Percentiles rank a stretch among this genome's conserved stretches.
These are phyloP conservation scores for Steinernema hermaphroditum DNA, from an alignment of 2,888 invertebrate genomes.

Conservation along the genomic window DNA sequence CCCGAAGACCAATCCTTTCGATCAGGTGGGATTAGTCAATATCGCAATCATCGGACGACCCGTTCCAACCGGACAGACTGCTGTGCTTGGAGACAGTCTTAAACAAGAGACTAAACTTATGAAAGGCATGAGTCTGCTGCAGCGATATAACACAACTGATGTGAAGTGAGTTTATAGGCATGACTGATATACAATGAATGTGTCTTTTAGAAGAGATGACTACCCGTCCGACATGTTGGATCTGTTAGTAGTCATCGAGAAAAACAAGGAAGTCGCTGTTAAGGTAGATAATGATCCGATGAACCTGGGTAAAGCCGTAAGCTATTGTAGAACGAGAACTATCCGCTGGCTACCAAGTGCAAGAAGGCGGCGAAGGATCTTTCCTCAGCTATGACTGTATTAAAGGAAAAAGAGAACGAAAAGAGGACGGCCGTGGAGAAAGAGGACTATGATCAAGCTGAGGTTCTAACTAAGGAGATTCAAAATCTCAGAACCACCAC, in stretches of 20 bases:
- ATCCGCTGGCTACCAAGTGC: constrained; percentile 37
- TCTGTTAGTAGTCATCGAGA: background rate
- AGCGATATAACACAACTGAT: background rate
- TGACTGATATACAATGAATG: background rate
- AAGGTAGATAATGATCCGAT: background rate
- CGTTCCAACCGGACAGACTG: background rate
- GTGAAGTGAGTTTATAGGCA: background rate
- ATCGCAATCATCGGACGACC: constrained; percentile 35
- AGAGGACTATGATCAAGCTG: constrained; percentile 57
- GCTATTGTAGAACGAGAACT: constrained; percentile 37
- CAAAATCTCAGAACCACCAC: constrained; percentile 40
- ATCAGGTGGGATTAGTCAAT: constrained; percentile 37
- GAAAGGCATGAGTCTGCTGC: constrained; percentile 22
- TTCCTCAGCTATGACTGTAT: constrained; percentile 29
- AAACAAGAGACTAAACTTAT: constrained; percentile 18
- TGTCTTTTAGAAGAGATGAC: constrained; percentile 4
- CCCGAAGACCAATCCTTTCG: constrained; percentile 26
- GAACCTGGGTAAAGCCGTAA: background rate
- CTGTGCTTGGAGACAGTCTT: background rate
- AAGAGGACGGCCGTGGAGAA: constrained; percentile 34
- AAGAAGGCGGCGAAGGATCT: constrained; percentile 33
- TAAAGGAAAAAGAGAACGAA: constrained; percentile 30
- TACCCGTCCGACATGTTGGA: background rate
- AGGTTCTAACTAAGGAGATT: constrained; percentile 53
- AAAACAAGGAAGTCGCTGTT: constrained; percentile 20